Evolutionary conservation across 2,113 vertebrate species (phyloP).

Genomic region (Aptenodytes forsteri): DNA sequence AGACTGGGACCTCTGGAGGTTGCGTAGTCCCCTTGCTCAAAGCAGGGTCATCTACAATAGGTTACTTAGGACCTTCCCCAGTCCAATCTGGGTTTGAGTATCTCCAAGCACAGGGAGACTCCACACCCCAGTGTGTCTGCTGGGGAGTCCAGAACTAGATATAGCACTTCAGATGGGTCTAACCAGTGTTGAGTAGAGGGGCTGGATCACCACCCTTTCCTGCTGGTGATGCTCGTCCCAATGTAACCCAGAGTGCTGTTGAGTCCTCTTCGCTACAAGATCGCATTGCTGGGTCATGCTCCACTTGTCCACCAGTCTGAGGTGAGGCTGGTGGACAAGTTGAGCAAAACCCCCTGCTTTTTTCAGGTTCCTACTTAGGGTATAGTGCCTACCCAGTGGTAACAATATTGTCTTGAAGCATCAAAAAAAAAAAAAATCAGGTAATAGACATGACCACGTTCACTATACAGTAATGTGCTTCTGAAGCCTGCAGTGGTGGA

Average conservation of each 20-base stretch:
- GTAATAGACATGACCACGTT: not conserved
- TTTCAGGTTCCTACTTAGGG: not conserved
- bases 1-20: not conserved
- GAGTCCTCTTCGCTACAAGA: not conserved
- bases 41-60: not conserved
- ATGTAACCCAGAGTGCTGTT: not conserved
- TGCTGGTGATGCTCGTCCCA: not conserved
- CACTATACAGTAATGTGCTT: not conserved
- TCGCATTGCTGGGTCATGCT: not conserved
- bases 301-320: not conserved
- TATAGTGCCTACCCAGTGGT: not conserved
- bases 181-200: fast-evolving
- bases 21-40: not conserved
- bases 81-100: not conserved
- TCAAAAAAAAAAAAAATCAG: too few relatives aligned
- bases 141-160: not conserved
- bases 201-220: not conserved
- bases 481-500: not conserved
- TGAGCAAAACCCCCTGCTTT: not conserved
- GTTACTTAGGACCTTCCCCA: not conserved
- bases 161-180: not conserved
- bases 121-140: not conserved
- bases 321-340: not conserved
- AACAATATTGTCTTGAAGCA: not conserved
- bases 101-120: not conserved